Percentiles rank a stretch among this genome's conserved stretches.
These are phyloP conservation scores for Aleiodes testaceus DNA, from an alignment of 2,888 invertebrate species.

Conservation along the genomic window DNA sequence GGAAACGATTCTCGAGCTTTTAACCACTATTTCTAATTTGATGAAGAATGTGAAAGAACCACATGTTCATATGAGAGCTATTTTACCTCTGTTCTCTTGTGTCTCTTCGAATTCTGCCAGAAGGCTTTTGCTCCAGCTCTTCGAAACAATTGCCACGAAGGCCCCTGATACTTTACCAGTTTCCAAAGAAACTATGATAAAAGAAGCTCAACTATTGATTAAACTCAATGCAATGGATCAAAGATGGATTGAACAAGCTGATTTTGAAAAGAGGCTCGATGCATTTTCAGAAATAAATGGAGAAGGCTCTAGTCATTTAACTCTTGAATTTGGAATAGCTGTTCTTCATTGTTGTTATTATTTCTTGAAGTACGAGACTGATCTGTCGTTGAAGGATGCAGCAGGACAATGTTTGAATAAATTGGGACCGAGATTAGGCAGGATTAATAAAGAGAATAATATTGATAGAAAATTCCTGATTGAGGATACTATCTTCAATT, in stretches of 20 bases:
- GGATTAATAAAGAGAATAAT: constrained; percentile 74
- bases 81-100: constrained; percentile 83
- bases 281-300: constrained; percentile 82
- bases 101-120: constrained; percentile 80
- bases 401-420: constrained; percentile 83
- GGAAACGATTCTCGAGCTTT: constrained; percentile 81
- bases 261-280: constrained; percentile 86
- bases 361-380: constrained; percentile 84
- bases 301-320: constrained; percentile 61
- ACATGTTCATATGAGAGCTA: constrained; percentile 79
- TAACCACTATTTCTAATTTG: constrained; percentile 85
- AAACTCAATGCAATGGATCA: constrained; percentile 91
- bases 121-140: constrained; percentile 79
- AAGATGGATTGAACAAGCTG: constrained; percentile 94
- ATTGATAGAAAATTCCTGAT: constrained; percentile 80
- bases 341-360: constrained; percentile 89
- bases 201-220: constrained; percentile 76
- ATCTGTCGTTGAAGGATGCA: constrained; percentile 87
- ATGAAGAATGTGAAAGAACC: constrained; percentile 80
- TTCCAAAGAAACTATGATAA: constrained; percentile 72
- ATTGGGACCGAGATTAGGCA: constrained; percentile 79
- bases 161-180: constrained; percentile 58
- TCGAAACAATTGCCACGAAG: constrained; percentile 77
- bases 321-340: constrained; percentile 79
- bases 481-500: constrained; percentile 81